A percentile compares a stretch with the other conserved stretches of the same genome.
phyloP scores from a whole-genome alignment of 2,888 invertebrate species.

The Drosophila percnosoma region DNA sequence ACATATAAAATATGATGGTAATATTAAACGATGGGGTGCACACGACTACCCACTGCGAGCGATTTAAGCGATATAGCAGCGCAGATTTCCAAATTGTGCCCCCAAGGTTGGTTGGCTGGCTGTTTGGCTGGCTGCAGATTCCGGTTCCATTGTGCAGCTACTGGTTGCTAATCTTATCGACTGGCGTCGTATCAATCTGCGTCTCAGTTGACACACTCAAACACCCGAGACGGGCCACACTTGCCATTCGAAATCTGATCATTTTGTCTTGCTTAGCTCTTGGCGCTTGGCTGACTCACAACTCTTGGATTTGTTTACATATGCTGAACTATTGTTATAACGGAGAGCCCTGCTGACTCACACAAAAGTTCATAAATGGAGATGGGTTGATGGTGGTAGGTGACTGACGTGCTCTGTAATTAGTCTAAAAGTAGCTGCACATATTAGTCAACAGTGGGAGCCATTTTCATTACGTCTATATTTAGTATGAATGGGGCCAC shows the following conservation, averaged over 20 bases:
- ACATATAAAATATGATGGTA: conserved; percentile 47
- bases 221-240: conserved; percentile 34
- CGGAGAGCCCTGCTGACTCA: conserved; percentile 50
- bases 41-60: conserved; percentile 13
- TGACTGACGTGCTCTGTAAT: conserved; percentile 46
- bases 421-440: conserved; percentile 62
- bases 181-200: conserved; percentile 60
- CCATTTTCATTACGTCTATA: conserved; percentile 33
- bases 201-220: conserved; percentile 43
- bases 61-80: conserved; percentile 3
- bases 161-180: conserved; percentile 55
- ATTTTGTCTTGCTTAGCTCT: conserved; percentile 41
- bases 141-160: conserved; percentile 42
- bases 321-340: conserved; percentile 16
- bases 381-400: conserved; percentile 1
- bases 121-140: conserved; percentile 12
- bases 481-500: conserved; percentile 33
- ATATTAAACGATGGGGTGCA: conserved; percentile 34
- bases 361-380: conserved; percentile 11
- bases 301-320: conserved; percentile 51
- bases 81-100: conserved; percentile 39
- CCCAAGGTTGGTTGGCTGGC: conserved; percentile 28
- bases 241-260: conserved; percentile 68
- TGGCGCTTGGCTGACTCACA: conserved; percentile 59
- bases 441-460: conserved; percentile 64